Evolutionary conservation across 2,113 vertebrate genomes (phyloP).

Genomic region (Edolisoma coerulescens): DNA sequence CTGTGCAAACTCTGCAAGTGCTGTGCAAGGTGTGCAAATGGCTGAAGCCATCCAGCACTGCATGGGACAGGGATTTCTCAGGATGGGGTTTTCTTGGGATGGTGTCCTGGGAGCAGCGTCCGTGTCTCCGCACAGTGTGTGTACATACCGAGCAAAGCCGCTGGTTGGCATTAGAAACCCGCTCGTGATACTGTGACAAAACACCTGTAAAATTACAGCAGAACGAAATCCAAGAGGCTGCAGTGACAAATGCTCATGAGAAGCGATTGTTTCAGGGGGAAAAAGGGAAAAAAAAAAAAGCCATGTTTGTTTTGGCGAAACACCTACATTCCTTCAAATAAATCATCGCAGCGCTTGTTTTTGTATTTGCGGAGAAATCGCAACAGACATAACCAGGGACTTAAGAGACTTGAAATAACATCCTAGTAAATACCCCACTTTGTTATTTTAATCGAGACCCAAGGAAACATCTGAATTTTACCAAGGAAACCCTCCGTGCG

Average conservation of each 20-base stretch:
- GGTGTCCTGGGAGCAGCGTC: not conserved
- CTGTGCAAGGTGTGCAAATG: not conserved
- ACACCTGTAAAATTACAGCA: slow-evolving; percentile 24
- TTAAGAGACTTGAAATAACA: slow-evolving; percentile 64
- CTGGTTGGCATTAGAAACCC: not conserved
- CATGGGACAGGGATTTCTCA: not conserved
- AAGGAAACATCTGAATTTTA: slow-evolving; percentile 71
- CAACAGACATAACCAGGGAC: slow-evolving; percentile 53
- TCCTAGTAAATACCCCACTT: slow-evolving; percentile 55
- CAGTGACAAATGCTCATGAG: not conserved
- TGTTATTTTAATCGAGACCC: slow-evolving; percentile 64
- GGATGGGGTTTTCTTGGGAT: not conserved
- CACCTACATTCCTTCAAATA: slow-evolving; percentile 59
- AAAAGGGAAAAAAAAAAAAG: not conserved
- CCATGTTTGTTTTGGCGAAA: slow-evolving; percentile 55
- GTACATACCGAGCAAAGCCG: not conserved
- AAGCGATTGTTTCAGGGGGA: not conserved
- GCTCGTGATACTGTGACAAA: not conserved
- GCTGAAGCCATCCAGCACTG: not conserved
- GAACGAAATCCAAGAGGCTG: not conserved
- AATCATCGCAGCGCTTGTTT: slow-evolving; percentile 53
- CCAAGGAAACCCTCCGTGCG: slow-evolving; percentile 47
- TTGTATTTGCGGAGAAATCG: slow-evolving; percentile 63
- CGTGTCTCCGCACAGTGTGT: accelerated
- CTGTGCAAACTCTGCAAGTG: not conserved